These are phyloP conservation scores for human (Homo sapiens) DNA, from an alignment of 2,113 vertebrate genomes.

Conservation along the genomic window GRCh38 chr2:53949001-53949500, in stretches of 20 bases:
- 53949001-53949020: neutral
- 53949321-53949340: neutral
- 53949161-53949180: slow-evolving; percentile 98
- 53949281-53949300: slow-evolving; percentile 86
- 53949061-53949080: neutral
- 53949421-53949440: neutral
- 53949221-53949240: slow-evolving; percentile 96
- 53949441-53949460: neutral
- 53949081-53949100: slow-evolving; percentile 13
- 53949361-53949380: neutral
- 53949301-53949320: slow-evolving; percentile 21
- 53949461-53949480: no score
- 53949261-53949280: slow-evolving; percentile 96
- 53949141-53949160: slow-evolving; percentile 97
- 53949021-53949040: slow-evolving; percentile 10
- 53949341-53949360: neutral
- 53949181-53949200: slow-evolving; percentile 97
- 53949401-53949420: neutral
- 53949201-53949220: slow-evolving; percentile 96
- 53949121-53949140: slow-evolving; percentile 80
- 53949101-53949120: neutral
- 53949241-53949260: slow-evolving; percentile 99
- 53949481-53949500: no score
- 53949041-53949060: neutral
- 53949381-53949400: neutral